phyloP scores from a whole-genome alignment of 2,113 vertebrate genomes.

The Gambusia affinis region DNA sequence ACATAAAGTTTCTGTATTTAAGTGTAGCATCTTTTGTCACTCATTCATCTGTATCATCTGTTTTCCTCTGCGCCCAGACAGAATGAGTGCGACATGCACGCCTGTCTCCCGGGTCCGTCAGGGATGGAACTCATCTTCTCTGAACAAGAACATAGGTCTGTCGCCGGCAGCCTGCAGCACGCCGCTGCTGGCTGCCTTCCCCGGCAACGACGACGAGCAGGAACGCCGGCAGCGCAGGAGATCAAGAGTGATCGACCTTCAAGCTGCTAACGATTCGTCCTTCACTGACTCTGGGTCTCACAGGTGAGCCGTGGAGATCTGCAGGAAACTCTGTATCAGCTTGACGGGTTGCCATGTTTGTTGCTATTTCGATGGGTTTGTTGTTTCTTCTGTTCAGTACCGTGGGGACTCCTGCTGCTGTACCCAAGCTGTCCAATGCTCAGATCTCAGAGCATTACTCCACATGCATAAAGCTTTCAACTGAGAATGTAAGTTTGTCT shows the following conservation, averaged over 20 bases:
- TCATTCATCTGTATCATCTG: not conserved
- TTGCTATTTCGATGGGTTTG: slow-evolving; percentile 1
- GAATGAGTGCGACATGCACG: slow-evolving; percentile 76
- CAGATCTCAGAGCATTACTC: slow-evolving; percentile 95
- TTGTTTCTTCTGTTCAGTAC: slow-evolving; percentile 55
- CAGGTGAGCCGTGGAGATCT: slow-evolving; percentile 58
- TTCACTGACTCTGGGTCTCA: slow-evolving; percentile 72
- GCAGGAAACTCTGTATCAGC: not conserved
- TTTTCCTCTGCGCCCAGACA: slow-evolving; percentile 26
- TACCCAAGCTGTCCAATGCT: slow-evolving; percentile 85
- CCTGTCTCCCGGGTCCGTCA: slow-evolving; percentile 63
- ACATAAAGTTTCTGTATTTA: not conserved
- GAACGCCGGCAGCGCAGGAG: slow-evolving; percentile 87
- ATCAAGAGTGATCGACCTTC: slow-evolving; percentile 85
- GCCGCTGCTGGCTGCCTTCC: slow-evolving; percentile 81
- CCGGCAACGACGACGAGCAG: slow-evolving; percentile 89
- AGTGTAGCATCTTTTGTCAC: not conserved
- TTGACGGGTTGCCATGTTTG: not conserved
- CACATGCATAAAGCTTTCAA: slow-evolving; percentile 93
- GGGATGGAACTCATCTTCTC: slow-evolving; percentile 70
- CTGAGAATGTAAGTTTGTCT: slow-evolving; percentile 89
- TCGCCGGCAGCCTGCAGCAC: slow-evolving; percentile 79
- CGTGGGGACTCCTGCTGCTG: slow-evolving; percentile 78
- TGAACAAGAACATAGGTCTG: slow-evolving; percentile 66
- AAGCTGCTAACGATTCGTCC: slow-evolving; percentile 72